These are phyloP conservation scores for Sporophila hypoxantha DNA, from an alignment of 2,113 vertebrate genomes.

Conservation along the genomic window DNA sequence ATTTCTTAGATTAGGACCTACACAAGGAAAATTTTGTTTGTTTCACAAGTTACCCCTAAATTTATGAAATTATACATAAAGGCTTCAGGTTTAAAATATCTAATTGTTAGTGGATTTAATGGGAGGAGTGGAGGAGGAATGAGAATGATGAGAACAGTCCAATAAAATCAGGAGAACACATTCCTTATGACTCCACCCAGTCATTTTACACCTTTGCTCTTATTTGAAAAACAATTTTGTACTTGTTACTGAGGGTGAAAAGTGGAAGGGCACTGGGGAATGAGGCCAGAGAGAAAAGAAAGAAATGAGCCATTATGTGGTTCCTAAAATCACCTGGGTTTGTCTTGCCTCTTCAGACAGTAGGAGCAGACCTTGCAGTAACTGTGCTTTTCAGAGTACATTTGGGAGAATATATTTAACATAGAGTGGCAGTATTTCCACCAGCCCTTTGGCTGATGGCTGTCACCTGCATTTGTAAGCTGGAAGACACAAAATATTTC, in stretches of 20 bases:
- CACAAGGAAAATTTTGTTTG: background rate
- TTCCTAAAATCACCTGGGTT: background rate
- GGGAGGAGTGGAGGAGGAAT: background rate
- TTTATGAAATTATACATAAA: background rate
- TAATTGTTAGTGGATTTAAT: background rate
- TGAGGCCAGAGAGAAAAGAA: background rate
- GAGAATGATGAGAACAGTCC: background rate
- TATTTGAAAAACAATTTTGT: background rate
- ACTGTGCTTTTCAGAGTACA: background rate
- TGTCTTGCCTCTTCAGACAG: background rate
- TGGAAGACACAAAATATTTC: background rate
- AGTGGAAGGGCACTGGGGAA: background rate
- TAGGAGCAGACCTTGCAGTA: background rate
- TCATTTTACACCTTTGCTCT: background rate
- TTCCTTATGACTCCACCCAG: background rate
- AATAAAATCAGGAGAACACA: background rate
- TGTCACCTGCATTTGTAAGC: background rate
- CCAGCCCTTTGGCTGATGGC: background rate
- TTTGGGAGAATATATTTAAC: background rate
- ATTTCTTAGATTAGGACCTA: background rate
- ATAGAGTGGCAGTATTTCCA: background rate
- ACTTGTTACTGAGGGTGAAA: background rate
- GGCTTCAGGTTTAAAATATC: background rate
- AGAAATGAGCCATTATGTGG: background rate
- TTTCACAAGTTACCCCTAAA: background rate